These are phyloP conservation scores for Pegea sp. DNA, from an alignment of 23 tunicate genomes.

Conservation along the genomic window DNA sequence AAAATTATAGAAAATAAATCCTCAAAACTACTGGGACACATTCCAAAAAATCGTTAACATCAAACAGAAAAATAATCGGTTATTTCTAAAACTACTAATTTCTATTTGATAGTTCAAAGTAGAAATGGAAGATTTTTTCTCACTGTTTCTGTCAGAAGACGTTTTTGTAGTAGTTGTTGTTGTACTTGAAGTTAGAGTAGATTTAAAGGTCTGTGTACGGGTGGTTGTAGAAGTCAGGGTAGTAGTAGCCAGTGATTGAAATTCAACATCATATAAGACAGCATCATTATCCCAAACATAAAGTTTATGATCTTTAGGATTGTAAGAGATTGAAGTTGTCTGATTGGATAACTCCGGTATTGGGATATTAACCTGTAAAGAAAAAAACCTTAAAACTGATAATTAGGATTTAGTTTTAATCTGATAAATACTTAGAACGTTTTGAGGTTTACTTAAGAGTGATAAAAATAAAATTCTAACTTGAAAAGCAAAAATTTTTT, in stretches of 20 bases:
- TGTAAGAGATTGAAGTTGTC: constrained; percentile 60
- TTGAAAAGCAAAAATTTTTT: no score
- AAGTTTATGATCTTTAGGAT: constrained; percentile 41
- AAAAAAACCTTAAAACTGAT: not conserved
- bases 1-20: no score
- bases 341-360: constrained; percentile 38
- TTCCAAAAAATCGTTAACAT: no score
- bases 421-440: no score
- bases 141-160: constrained; percentile 2
- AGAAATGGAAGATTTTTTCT: no score
- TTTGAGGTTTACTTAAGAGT: no score
- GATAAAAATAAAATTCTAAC: no score
- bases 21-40: no score
- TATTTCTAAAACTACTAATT: no score
- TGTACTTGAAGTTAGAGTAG: constrained; percentile 10
- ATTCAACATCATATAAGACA: constrained; percentile 30
- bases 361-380: constrained; percentile 28
- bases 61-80: no score
- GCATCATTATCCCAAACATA: constrained; percentile 69
- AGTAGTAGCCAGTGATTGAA: constrained; percentile 9
- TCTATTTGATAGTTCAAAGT: no score
- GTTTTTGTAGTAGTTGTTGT: constrained; percentile 18
- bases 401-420: no score
- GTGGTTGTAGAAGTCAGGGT: constrained; percentile 13
- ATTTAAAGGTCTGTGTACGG: constrained; percentile 7